phyloP scores from a whole-genome alignment of 2,888 invertebrate species.

The Anarsia innoxiella region DNA sequence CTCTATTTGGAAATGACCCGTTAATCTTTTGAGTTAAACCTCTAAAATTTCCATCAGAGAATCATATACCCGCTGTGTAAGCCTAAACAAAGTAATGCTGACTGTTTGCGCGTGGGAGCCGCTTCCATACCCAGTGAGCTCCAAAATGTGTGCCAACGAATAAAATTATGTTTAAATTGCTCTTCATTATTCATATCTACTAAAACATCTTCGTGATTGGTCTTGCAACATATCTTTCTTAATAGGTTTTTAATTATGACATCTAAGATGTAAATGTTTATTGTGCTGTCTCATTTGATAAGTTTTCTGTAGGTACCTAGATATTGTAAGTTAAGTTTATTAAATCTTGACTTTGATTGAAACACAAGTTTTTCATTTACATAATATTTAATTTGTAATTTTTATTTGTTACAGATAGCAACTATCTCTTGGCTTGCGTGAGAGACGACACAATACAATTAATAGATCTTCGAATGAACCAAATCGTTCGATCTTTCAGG shows the following conservation, averaged over 20 bases:
- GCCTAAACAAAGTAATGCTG: constrained; percentile 6
- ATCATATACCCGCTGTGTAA: constrained; percentile 17
- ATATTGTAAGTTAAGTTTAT: too few relatives aligned
- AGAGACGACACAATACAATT: constrained; percentile 96
- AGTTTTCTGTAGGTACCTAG: too few relatives aligned
- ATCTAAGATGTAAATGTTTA: too few relatives aligned
- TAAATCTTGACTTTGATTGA: too few relatives aligned
- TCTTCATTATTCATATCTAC: too few relatives aligned
- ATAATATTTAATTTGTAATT: too few relatives aligned
- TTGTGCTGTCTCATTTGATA: too few relatives aligned
- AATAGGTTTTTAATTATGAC: too few relatives aligned
- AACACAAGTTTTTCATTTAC: too few relatives aligned
- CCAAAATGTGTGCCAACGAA: constrained; percentile 5
- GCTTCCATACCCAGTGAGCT: neutral
- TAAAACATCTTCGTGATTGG: too few relatives aligned
- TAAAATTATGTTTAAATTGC: constrained; percentile 2
- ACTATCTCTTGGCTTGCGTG: constrained; percentile 92
- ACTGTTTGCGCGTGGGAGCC: constrained; percentile 1
- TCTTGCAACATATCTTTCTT: too few relatives aligned
- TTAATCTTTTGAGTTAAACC: constrained; percentile 7
- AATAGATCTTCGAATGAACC: constrained; percentile 95
- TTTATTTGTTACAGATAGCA: constrained; percentile 81
- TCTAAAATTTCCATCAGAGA: constrained; percentile 14
- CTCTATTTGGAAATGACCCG: constrained; percentile 6
- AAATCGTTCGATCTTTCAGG: constrained; percentile 92